These are phyloP conservation scores for Patagioenas fasciata DNA, from an alignment of 2,113 vertebrate genomes.

Conservation along the genomic window DNA sequence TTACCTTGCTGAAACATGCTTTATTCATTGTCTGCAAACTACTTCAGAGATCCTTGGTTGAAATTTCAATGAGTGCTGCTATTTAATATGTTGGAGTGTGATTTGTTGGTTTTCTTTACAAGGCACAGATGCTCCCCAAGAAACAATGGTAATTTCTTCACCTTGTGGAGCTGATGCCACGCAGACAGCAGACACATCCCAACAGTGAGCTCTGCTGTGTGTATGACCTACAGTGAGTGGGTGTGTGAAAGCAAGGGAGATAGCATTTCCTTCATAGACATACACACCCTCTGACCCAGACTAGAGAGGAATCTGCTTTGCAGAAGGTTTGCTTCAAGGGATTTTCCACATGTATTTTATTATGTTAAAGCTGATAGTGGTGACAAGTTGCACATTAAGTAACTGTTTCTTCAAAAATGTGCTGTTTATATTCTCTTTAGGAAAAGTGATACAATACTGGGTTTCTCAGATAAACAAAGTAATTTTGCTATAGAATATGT, in stretches of 20 bases:
- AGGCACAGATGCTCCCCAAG: not conserved
- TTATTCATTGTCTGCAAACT: not conserved
- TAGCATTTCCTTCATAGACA: conserved; percentile 65
- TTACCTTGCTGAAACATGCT: conserved; percentile 1
- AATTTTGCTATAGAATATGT: conserved; percentile 39
- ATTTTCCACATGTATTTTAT: conserved; percentile 76
- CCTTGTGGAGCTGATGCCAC: not conserved
- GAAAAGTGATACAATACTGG: conserved; percentile 68
- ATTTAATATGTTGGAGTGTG: not conserved
- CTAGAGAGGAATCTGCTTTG: conserved; percentile 54
- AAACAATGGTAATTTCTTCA: not conserved
- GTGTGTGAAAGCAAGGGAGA: conserved; percentile 52
- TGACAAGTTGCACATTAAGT: conserved; percentile 78
- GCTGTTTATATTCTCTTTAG: conserved; percentile 66
- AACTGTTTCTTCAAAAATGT: conserved; percentile 71
- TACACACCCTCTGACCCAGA: conserved; percentile 68
- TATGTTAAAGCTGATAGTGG: conserved; percentile 68
- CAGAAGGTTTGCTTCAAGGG: conserved; percentile 62
- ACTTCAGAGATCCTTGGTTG: not conserved
- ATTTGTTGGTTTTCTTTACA: not conserved
- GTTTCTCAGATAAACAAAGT: conserved; percentile 70
- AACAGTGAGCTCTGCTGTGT: not conserved
- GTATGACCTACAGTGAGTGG: conserved; percentile 1
- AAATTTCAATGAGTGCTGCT: not conserved
- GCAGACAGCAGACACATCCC: not conserved